These are phyloP conservation scores for Myanophis thanlyinensis DNA, from an alignment of 2,113 vertebrate species.

Conservation along the genomic window DNA sequence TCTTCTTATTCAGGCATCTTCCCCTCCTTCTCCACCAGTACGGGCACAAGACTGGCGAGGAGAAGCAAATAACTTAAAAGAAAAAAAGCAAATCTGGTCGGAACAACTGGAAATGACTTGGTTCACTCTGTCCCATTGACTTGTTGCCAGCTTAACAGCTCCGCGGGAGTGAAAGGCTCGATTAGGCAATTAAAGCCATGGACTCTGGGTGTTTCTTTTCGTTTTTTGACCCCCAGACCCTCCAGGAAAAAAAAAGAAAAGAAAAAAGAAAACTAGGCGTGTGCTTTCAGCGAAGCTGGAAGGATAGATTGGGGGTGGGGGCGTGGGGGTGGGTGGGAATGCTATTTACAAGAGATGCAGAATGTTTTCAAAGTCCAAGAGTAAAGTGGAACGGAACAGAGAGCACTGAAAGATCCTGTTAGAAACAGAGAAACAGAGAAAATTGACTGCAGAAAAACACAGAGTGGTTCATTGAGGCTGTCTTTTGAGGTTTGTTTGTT, in stretches of 20 bases:
- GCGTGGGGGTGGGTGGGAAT: slow-evolving; percentile 17
- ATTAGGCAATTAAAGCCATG: slow-evolving; percentile 66
- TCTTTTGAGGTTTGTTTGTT: not conserved
- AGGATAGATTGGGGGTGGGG: slow-evolving; percentile 36
- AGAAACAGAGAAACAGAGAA: slow-evolving; percentile 20
- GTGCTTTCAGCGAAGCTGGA: slow-evolving; percentile 57
- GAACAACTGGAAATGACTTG: slow-evolving; percentile 68
- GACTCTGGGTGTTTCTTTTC: slow-evolving; percentile 53
- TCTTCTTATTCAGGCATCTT: slow-evolving; percentile 8
- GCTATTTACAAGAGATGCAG: slow-evolving; percentile 46
- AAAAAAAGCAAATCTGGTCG: slow-evolving; percentile 65
- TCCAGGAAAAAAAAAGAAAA: slow-evolving; percentile 63
- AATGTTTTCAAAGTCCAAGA: slow-evolving; percentile 18
- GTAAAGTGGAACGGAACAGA: not conserved
- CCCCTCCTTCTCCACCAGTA: slow-evolving; percentile 41
- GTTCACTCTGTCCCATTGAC: slow-evolving; percentile 63
- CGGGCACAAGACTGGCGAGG: slow-evolving; percentile 59
- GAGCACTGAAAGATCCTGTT: slow-evolving; percentile 16
- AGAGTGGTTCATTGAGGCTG: not conserved
- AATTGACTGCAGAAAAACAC: not conserved
- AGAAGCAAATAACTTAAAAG: slow-evolving; percentile 48
- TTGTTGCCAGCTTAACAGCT: slow-evolving; percentile 62
- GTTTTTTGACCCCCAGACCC: slow-evolving; percentile 64
- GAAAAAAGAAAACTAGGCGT: slow-evolving; percentile 49
- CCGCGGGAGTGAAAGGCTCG: slow-evolving; percentile 60